Percentiles rank a stretch among this genome's conserved stretches.
Conservation (phyloP, 2,888 invertebrate genomes). For the Aphrophora alni region DNA sequence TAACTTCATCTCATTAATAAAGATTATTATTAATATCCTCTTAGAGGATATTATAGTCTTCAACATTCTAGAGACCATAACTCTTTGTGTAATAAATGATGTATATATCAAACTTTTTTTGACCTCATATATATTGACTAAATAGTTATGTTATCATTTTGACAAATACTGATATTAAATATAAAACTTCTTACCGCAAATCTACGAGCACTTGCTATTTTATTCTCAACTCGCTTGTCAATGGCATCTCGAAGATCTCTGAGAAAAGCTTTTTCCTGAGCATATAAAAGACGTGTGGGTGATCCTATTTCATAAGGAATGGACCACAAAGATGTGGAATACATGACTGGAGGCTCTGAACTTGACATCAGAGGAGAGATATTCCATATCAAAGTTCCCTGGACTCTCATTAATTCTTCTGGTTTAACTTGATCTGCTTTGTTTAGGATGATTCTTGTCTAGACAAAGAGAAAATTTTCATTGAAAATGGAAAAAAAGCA, state of each 20-base stretch:
- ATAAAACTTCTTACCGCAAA: conserved; percentile 77
- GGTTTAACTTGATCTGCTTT: conserved; percentile 93
- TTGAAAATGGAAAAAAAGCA: no score
- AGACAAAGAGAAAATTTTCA: conserved; percentile 45
- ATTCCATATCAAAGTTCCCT: conserved; percentile 94
- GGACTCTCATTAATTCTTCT: conserved; percentile 91
- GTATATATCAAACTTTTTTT: no score
- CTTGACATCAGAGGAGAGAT: conserved; percentile 96
- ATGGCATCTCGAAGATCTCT: conserved; percentile 84
- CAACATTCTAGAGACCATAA: no score
- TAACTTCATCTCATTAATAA: no score
- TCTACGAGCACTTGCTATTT: conserved; percentile 91
- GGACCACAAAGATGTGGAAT: conserved; percentile 88
- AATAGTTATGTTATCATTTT: no score
- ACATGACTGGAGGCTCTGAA: conserved; percentile 91
- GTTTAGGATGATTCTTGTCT: conserved; percentile 92
- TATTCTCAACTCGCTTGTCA: conserved; percentile 90
- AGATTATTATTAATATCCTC: no score
- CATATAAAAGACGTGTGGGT: conserved; percentile 79
- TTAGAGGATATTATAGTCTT: no score
- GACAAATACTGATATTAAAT: background rate
- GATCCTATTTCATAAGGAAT: conserved; percentile 82
- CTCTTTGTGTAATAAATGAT: no score
- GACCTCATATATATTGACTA: no score
- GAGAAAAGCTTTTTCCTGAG: conserved; percentile 88